phyloP scores from a whole-genome alignment of 37 sponge, comb jelly and placozoan genomes.

The Aphrocallistes beatrix region DNA sequence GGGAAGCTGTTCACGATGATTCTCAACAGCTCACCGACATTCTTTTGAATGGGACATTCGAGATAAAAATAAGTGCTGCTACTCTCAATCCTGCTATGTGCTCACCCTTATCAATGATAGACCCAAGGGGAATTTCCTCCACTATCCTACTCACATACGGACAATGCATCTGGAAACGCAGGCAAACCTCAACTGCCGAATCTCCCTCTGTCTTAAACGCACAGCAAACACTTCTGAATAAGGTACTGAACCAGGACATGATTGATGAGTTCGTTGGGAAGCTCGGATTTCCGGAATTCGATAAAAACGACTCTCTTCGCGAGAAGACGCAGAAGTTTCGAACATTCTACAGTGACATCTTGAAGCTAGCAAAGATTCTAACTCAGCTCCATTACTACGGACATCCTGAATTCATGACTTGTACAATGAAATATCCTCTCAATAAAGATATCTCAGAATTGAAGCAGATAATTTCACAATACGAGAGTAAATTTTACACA shows the following conservation, averaged over 20 bases:
- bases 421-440: background rate
- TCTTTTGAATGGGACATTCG: background rate
- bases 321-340: background rate
- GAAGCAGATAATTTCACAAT: background rate
- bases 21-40: background rate
- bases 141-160: background rate
- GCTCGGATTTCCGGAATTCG: slow-evolving; percentile 5
- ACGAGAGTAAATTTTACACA: background rate
- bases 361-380: background rate
- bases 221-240: background rate
- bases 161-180: background rate
- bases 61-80: background rate
- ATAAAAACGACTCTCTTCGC: slow-evolving; percentile 2
- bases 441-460: background rate
- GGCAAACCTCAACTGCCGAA: background rate
- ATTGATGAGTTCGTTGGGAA: slow-evolving; percentile 15
- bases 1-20: background rate
- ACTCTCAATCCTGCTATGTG: background rate
- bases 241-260: background rate
- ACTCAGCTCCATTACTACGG: slow-evolving; percentile 13
- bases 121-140: background rate
- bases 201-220: background rate
- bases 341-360: background rate
- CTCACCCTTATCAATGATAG: background rate
- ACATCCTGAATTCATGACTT: background rate